These are phyloP conservation scores for Xestia xanthographa DNA, from an alignment of 2,888 invertebrate species.

Conservation along the genomic window DNA sequence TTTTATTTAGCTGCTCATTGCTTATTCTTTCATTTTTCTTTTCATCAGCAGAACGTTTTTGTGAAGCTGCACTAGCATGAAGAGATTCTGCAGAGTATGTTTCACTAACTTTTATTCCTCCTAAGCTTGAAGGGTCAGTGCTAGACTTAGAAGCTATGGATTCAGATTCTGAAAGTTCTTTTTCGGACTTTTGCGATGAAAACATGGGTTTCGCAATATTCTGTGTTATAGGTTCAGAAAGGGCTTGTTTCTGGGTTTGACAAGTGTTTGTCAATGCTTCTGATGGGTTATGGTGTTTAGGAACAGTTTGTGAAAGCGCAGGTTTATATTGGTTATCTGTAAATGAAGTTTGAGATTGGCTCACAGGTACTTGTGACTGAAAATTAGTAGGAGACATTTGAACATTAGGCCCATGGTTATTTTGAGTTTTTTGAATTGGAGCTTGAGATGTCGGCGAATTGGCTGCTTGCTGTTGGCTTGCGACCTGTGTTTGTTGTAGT, in stretches of 20 bases:
- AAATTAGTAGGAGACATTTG: conserved; percentile 72
- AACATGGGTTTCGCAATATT: conserved; percentile 76
- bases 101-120: conserved; percentile 76
- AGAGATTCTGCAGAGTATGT: conserved; percentile 76
- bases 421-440: conserved; percentile 72
- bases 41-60: conserved; percentile 80
- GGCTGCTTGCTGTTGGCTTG: conserved; percentile 58
- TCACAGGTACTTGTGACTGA: conserved; percentile 64
- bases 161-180: conserved; percentile 83
- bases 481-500: conserved; percentile 57
- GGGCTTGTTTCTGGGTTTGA: conserved; percentile 74
- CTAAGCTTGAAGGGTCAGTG: conserved; percentile 76
- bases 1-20: conserved; percentile 85
- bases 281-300: conserved; percentile 70
- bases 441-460: conserved; percentile 69
- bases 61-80: conserved; percentile 72
- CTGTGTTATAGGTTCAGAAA: conserved; percentile 74
- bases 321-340: conserved; percentile 75
- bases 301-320: conserved; percentile 65
- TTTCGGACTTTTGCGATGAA: conserved; percentile 81
- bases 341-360: conserved; percentile 73
- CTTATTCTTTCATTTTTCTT: conserved; percentile 82
- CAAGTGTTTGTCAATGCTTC: conserved; percentile 70
- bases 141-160: conserved; percentile 81
- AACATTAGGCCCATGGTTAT: conserved; percentile 66